These are phyloP conservation scores for Hyposoter dolosus DNA, from an alignment of 2,888 invertebrate species.

Conservation along the genomic window DNA sequence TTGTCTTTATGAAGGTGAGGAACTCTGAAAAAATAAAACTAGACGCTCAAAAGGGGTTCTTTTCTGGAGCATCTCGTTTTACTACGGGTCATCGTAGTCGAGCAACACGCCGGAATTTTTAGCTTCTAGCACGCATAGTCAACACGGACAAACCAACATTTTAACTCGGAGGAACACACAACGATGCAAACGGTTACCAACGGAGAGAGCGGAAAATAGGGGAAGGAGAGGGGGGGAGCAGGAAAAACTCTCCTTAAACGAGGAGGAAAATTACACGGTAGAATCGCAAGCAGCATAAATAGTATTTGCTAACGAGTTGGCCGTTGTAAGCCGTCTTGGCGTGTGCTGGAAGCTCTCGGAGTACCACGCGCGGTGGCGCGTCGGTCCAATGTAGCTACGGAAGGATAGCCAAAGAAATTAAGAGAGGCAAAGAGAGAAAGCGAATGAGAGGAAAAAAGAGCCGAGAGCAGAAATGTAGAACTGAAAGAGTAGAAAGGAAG, in stretches of 20 bases:
- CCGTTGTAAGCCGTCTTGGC: conserved; percentile 70
- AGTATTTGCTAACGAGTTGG: conserved; percentile 80
- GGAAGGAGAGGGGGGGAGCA: conserved; percentile 17
- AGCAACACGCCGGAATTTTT: conserved; percentile 48
- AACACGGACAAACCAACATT: neutral
- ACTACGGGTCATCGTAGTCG: conserved; percentile 40
- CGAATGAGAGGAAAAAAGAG: conserved; percentile 22
- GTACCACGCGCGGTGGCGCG: conserved; percentile 37
- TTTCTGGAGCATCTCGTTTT: conserved; percentile 33
- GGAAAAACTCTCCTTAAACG: conserved; percentile 59
- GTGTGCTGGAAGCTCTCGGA: conserved; percentile 45
- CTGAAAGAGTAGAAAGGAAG: conserved; percentile 51
- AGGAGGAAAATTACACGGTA: conserved; percentile 76
- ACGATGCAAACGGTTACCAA: conserved; percentile 8
- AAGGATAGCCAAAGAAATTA: conserved; percentile 77
- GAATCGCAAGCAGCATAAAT: conserved; percentile 76
- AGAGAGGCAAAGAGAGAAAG: conserved; percentile 62
- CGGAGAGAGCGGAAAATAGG: conserved; percentile 29
- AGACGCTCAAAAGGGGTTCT: conserved; percentile 26
- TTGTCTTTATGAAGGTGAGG: conserved; percentile 21
- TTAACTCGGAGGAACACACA: neutral
- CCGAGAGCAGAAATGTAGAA: conserved; percentile 37
- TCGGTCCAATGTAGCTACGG: conserved; percentile 21
- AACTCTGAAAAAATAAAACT: conserved; percentile 45
- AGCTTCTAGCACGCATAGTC: conserved; percentile 33